These are phyloP conservation scores for Gymnosoma rotundatum DNA, from an alignment of 2,888 invertebrate genomes.

Conservation along the genomic window DNA sequence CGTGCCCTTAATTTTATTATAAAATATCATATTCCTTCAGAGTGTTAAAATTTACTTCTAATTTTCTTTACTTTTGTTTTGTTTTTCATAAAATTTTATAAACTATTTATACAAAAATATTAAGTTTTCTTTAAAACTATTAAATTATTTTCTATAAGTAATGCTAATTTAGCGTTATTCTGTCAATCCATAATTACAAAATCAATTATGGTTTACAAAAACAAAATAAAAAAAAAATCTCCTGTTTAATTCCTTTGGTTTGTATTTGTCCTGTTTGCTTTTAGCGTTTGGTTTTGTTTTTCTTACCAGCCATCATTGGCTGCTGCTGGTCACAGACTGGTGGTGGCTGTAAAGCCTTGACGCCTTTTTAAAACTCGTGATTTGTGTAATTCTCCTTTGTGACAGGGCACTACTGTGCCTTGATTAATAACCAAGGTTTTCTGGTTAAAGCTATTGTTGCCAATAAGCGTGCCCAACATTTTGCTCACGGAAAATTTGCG, in stretches of 20 bases:
- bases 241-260: constrained; percentile 19
- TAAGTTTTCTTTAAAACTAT: constrained; percentile 7
- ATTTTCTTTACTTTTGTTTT: background rate
- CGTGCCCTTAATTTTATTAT: constrained; percentile 15
- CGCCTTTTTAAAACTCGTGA: constrained; percentile 84
- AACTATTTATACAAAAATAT: constrained; percentile 25
- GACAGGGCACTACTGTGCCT: constrained; percentile 85
- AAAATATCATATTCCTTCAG: constrained; percentile 15
- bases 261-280: constrained; percentile 57
- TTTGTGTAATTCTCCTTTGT: constrained; percentile 85
- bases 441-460: constrained; percentile 74
- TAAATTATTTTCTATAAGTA: constrained; percentile 17
- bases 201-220: constrained; percentile 59
- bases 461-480: constrained; percentile 85
- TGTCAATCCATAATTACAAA: constrained; percentile 61
- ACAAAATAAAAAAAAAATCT: constrained; percentile 56
- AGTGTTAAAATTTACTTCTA: background rate
- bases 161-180: constrained; percentile 44
- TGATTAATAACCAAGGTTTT: constrained; percentile 81
- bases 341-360: constrained; percentile 85
- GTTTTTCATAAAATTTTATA: constrained; percentile 7
- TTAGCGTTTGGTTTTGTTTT: background rate
- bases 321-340: constrained; percentile 87
- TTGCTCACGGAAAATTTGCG: constrained; percentile 90
- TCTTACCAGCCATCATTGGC: constrained; percentile 71